Conservation (phyloP, 2,797 vertebrate genomes). For the Cossypha niveicapilla region DNA sequence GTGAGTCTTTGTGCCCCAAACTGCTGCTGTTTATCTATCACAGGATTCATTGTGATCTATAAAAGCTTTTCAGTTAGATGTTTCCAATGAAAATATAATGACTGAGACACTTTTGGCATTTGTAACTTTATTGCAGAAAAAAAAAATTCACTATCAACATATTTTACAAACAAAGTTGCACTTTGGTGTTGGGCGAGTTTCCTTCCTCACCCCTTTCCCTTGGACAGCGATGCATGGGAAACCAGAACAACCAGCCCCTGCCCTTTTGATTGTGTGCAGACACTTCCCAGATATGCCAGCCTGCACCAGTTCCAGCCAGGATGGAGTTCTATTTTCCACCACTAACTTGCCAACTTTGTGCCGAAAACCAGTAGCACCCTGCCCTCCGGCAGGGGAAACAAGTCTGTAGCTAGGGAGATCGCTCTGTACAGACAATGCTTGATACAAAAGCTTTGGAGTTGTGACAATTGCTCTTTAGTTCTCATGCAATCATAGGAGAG, state of each 20-base stretch:
- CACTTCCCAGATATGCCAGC: slow-evolving; percentile 12
- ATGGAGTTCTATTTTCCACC: slow-evolving; percentile 39
- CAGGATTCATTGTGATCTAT: not conserved
- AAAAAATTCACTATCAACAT: slow-evolving; percentile 60
- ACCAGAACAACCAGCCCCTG: not conserved
- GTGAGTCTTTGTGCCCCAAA: not conserved
- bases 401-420: slow-evolving; percentile 52
- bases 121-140: slow-evolving; percentile 68
- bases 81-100: not conserved
- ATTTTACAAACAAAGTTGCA: slow-evolving; percentile 64
- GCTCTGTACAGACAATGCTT: slow-evolving; percentile 36
- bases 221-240: not conserved
- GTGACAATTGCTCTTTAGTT: slow-evolving; percentile 55
- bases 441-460: slow-evolving; percentile 33
- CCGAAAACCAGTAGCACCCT: slow-evolving; percentile 52
- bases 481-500: slow-evolving; percentile 8
- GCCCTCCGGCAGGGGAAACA: slow-evolving; percentile 45
- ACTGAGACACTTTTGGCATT: not conserved
- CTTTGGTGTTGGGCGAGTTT: slow-evolving; percentile 50
- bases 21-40: not conserved
- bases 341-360: slow-evolving; percentile 23
- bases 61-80: not conserved
- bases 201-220: slow-evolving; percentile 22
- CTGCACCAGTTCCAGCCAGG: slow-evolving; percentile 41
- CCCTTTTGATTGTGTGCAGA: not conserved